Percentiles rank a stretch among this genome's conserved stretches.
These are phyloP conservation scores for Thryonomys swinderianus DNA, from an alignment of 2,113 vertebrate species.

Conservation along the genomic window DNA sequence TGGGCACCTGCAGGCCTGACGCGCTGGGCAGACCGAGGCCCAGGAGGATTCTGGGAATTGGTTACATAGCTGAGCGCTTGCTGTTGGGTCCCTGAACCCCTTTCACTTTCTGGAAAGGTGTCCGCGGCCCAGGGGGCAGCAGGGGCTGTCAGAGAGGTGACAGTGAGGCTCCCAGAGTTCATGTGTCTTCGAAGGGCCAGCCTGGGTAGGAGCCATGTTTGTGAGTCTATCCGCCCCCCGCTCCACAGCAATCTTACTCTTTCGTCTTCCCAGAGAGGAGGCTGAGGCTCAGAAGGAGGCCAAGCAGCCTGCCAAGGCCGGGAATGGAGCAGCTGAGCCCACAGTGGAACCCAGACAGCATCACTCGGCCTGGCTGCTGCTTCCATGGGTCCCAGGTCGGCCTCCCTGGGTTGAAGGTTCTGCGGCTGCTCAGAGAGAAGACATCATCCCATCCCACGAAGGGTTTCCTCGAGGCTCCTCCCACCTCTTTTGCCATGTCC, in stretches of 20 bases:
- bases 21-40: neutral
- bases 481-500: neutral
- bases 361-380: rapidly evolving
- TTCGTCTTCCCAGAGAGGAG: neutral
- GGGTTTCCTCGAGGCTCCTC: too few species aligned
- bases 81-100: neutral
- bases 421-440: neutral
- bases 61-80: neutral
- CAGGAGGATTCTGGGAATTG: neutral
- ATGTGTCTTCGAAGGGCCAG: neutral
- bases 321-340: neutral
- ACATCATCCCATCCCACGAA: rapidly evolving
- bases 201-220: neutral
- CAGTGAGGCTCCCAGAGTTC: too few species aligned
- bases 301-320: too few species aligned
- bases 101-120: neutral
- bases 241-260: neutral
- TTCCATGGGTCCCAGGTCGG: neutral
- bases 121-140: rapidly evolving
- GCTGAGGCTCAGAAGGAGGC: neutral
- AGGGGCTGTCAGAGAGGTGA: too few species aligned
- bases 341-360: rapidly evolving
- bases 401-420: neutral
- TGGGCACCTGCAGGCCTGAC: slow-evolving; percentile 38
- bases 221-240: neutral